A percentile compares a stretch with the other conserved stretches of the same genome.
Conservation (phyloP, 2,888 invertebrate species). For the Hypomecis punctinalis region DNA sequence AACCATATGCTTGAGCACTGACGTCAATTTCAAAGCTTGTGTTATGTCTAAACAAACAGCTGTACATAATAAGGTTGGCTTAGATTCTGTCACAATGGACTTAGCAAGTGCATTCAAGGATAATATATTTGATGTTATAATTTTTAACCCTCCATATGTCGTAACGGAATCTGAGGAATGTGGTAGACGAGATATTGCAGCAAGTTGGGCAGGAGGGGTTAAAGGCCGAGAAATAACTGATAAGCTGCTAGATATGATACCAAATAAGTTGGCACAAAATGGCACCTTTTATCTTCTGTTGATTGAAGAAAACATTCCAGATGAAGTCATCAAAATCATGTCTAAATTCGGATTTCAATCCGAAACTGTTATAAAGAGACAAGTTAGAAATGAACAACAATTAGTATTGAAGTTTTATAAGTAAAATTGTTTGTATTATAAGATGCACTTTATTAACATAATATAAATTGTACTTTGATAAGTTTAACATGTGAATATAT, state of each 20-base stretch:
- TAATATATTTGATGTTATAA: constrained; percentile 91
- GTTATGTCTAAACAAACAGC: constrained; percentile 89
- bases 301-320: constrained; percentile 94
- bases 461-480: constrained; percentile 39
- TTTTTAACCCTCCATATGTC: constrained; percentile 99
- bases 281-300: constrained; percentile 96
- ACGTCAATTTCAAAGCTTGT: constrained; percentile 94
- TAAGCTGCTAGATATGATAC: constrained; percentile 88
- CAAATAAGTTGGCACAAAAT: constrained; percentile 87
- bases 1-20: constrained; percentile 88
- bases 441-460: constrained; percentile 35
- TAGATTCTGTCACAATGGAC: constrained; percentile 88
- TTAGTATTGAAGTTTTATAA: constrained; percentile 88
- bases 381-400: constrained; percentile 94
- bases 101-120: constrained; percentile 84
- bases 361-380: constrained; percentile 88
- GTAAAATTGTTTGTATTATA: constrained; percentile 42
- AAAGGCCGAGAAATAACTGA: constrained; percentile 92
- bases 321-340: constrained; percentile 88
- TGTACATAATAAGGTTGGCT: constrained; percentile 85
- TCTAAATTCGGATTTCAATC: constrained; percentile 83
- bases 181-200: constrained; percentile 78
- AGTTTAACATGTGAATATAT: constrained; percentile 37
- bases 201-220: constrained; percentile 92
- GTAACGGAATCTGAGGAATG: constrained; percentile 93